Evolutionary conservation across 2,888 invertebrate species (phyloP), one percentile per base, ranked within the genome.

Genomic region (Cyclophora punctaria): DNA sequence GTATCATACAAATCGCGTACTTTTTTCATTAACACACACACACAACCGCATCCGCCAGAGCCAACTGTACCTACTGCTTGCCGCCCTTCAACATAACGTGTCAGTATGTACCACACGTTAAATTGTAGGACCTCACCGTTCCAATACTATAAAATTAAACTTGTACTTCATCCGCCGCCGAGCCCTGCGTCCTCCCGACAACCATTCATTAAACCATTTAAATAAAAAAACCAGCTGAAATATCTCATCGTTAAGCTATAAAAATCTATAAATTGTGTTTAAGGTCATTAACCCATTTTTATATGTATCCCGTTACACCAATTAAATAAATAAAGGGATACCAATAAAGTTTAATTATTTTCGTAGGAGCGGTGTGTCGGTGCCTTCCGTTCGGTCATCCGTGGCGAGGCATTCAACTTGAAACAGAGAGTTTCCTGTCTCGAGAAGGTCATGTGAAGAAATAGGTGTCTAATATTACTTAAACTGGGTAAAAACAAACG

Each of bases 381-480:
- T 51, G 57, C 54, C 58, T 60, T 63, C 64, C 54, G 60, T 37
- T 50, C 65, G 64, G 43, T 63, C 60, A 59, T 52, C 67, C 72
- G 68, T 60, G 61, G 70, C 71, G 64, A 63, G 62, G 60, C 69
- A 62, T 65, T 78, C 65, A 60, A 71, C 69, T 72, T 58, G 69
- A 73, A 74, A 73, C 69, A 48, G 62, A 58, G 59, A 73, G 66
- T 76, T 75, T 78, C 71, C 75, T 77, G 69, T 64, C 49, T 53
- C 45, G 43, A 58, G 73, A 80, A 80, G 81, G 80, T 77, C 78
- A 73, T 47, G 57, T 72, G 66, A 68, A 69, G 73, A 73, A 79
- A 73, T 71, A 65, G 37, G 37, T 37, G 37, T 37, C 56, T 54
- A 63, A 61, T 55, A 65, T 73, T 77, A 70, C 70, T 54, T 37